Base-by-base conservation (phyloP, 2,888 invertebrate genomes). In the Serripes groenlandicus region DNA sequence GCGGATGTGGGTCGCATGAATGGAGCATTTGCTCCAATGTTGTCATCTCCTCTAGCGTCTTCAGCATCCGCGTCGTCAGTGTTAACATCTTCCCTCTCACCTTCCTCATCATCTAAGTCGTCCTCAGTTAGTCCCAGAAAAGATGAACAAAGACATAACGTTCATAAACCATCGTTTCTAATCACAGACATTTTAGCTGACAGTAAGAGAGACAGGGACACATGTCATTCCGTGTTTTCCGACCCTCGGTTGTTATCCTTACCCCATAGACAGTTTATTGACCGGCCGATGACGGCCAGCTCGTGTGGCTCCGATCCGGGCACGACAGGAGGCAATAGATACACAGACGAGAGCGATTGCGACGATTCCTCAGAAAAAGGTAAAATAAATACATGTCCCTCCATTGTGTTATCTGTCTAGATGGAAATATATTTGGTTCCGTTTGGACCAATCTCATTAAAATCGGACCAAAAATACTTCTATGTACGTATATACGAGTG, bases 101-200 rank as follows among this genome's bases (percentile, higher is more conserved):
- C 66, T 26, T 42, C 66, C 18, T n/a, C 66, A 18, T 26, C 66
- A 66, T 66, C 66, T 5, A 42, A 35, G 42, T 4, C 37, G 9
- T 66, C 66, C 3, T 66, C 66, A 42, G 1, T 66, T 28, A 66
- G 66, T 42, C 66, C 66, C n/a, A 23, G 66, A 66, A 83, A 79
- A 56, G 83, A 83, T n/a, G 79, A 77, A 30, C 76, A 73, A 18
- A 84, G 74, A 54, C 30, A 73, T 3, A 71, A 83, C 49, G 66
- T 42, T 7, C 66, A 66, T 5, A 87, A 78, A 79, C 88, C 88
- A 1, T 89, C 90, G 1, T 90, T 90, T 71, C 64, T 90, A 11
- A 90, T 90, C 7, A 90, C 88, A 49, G 90, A 90, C 75, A 90
- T 90, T 81, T 70, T 90, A 34, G 84, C 89, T 11, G 73, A 81